A percentile compares a stretch with the other conserved stretches of the same genome.
Evolutionary conservation across 1,140 invertebrate species (phyloP).

Genomic region (Drosophila trapezifrons): DNA sequence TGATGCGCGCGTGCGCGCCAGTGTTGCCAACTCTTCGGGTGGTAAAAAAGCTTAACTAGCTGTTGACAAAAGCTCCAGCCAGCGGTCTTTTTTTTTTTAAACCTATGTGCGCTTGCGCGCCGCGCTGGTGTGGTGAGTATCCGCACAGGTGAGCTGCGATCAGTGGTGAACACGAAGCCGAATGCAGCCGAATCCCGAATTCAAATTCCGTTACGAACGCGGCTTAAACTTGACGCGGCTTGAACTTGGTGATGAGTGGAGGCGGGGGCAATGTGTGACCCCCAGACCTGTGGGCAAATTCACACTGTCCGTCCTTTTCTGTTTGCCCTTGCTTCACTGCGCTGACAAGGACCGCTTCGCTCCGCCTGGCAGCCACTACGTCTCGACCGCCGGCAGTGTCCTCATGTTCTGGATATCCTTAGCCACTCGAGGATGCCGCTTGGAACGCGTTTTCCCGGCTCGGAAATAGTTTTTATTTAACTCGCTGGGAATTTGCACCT

Average conservation of each 20-base stretch:
- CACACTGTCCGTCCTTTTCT: conserved; percentile 1
- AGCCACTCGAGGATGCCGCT: not conserved
- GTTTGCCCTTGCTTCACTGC: conserved; percentile 7
- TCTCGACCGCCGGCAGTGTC: conserved; percentile 1
- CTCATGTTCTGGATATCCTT: conserved; percentile 25
- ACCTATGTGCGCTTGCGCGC: conserved; percentile 48
- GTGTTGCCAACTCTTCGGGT: too few relatives aligned
- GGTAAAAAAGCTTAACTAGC: too few relatives aligned
- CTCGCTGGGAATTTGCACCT: conserved; percentile 37
- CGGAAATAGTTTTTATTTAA: conserved; percentile 47
- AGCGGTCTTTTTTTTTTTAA: conserved; percentile 25
- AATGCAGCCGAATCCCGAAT: conserved; percentile 5
- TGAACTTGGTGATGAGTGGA: conserved; percentile 47
- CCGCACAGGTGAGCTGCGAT: conserved; percentile 8
- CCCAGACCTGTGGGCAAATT: conserved; percentile 12
- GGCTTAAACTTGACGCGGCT: conserved; percentile 55
- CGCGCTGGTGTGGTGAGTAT: conserved; percentile 59
- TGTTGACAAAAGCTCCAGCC: conserved; percentile 74
- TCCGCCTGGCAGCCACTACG: conserved; percentile 24
- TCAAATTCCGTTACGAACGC: not conserved
- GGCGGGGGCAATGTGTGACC: conserved; percentile 6
- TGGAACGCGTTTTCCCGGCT: not conserved
- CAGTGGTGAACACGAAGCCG: conserved; percentile 23
- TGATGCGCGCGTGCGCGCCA: conserved; percentile 49
- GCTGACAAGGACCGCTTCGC: conserved; percentile 7